A percentile compares a stretch with the other conserved stretches of the same genome.
phyloP scores from a whole-genome alignment of 2,797 vertebrate genomes.

The Argentina silus region DNA sequence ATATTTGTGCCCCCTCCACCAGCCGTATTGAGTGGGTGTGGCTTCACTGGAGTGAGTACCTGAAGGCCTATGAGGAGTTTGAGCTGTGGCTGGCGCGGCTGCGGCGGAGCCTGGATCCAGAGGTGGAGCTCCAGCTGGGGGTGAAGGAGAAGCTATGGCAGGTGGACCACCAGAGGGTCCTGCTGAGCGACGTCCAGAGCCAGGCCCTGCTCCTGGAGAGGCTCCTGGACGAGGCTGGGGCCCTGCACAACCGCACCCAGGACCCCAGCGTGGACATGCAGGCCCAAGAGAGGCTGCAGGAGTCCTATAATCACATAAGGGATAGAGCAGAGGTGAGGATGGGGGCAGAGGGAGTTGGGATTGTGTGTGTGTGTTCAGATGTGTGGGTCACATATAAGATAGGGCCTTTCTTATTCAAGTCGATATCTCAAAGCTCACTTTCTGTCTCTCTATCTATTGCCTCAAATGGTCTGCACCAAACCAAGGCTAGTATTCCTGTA shows the following conservation, averaged over 20 bases:
- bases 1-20: constrained; percentile 1
- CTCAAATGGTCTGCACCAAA: not conserved
- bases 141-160: constrained; percentile 94
- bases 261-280: constrained; percentile 87
- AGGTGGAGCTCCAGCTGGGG: constrained; percentile 86
- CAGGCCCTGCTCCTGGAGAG: constrained; percentile 84
- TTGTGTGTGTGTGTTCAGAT: constrained; percentile 2
- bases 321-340: constrained; percentile 83
- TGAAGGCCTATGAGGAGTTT: constrained; percentile 89
- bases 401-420: not conserved
- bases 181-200: constrained; percentile 79
- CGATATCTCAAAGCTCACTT: not conserved
- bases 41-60: constrained; percentile 96
- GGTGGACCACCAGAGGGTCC: constrained; percentile 85
- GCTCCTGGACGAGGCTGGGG: constrained; percentile 87
- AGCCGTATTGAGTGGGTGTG: constrained; percentile 99
- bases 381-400: not conserved
- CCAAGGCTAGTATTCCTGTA: not conserved
- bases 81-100: constrained; percentile 85
- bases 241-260: constrained; percentile 84
- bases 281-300: constrained; percentile 81
- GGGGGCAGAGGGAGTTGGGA: not conserved
- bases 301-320: constrained; percentile 79
- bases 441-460: not conserved
- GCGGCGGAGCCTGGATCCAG: constrained; percentile 77